These are phyloP conservation scores for Zoanthus sociatus DNA, from an alignment of 92 coral and sea anemone genomes.

Conservation along the genomic window DNA sequence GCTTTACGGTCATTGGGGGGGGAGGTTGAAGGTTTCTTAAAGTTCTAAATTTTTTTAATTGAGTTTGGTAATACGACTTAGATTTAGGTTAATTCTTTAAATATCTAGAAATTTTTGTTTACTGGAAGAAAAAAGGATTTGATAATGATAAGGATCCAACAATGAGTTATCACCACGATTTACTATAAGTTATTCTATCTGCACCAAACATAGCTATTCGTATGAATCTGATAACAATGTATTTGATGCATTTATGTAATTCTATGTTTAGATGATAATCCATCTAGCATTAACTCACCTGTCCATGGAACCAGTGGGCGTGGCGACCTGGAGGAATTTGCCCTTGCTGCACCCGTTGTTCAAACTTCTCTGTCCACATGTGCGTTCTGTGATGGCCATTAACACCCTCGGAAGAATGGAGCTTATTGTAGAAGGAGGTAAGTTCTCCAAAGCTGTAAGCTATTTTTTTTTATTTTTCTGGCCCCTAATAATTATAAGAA, in stretches of 20 bases:
- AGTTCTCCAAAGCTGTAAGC: not conserved
- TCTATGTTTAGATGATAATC: slow-evolving; percentile 29
- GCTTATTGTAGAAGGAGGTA: slow-evolving; percentile 39
- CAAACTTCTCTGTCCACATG: slow-evolving; percentile 43
- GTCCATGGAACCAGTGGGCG: slow-evolving; percentile 39
- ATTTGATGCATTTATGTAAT: too few relatives aligned
- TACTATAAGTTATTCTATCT: not conserved
- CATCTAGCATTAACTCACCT: slow-evolving; percentile 31
- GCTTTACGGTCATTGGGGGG: too few relatives aligned
- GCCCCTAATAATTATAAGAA: not conserved
- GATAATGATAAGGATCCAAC: too few relatives aligned
- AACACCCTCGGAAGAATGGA: slow-evolving; percentile 38
- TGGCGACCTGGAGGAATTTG: slow-evolving; percentile 43
- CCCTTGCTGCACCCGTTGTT: slow-evolving; percentile 37
- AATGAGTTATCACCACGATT: too few relatives aligned
- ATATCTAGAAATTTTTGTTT: too few relatives aligned
- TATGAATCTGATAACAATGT: not conserved
- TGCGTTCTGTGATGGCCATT: slow-evolving; percentile 52
- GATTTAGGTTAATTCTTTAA: too few relatives aligned
- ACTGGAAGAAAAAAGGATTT: too few relatives aligned
- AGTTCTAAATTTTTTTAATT: too few relatives aligned
- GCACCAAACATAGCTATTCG: not conserved
- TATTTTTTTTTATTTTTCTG: not conserved
- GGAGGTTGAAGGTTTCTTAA: too few relatives aligned
- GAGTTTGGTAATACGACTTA: too few relatives aligned